These are phyloP conservation scores for Rhagium mordax DNA, from an alignment of 2,888 invertebrate species.

Conservation along the genomic window DNA sequence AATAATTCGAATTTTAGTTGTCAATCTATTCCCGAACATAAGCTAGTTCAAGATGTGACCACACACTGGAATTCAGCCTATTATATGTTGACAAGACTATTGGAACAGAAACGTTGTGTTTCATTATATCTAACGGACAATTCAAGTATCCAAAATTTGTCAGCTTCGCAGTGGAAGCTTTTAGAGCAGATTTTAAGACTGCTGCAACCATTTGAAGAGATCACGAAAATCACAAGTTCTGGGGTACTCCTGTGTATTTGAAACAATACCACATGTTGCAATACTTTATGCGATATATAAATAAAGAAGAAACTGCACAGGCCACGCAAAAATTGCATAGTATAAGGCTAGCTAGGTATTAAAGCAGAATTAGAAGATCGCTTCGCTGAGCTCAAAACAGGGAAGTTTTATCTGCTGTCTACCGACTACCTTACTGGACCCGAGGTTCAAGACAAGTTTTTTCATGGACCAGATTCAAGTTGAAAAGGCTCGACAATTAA, in stretches of 20 bases:
- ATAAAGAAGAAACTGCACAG: background rate
- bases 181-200: background rate
- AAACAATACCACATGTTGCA: background rate
- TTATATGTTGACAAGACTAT: background rate
- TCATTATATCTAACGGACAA: background rate
- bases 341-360: background rate
- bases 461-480: background rate
- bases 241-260: background rate
- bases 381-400: background rate
- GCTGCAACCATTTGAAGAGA: background rate
- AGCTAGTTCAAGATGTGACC: background rate
- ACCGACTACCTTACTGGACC: background rate
- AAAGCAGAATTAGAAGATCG: background rate
- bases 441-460: background rate
- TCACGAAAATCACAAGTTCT: background rate
- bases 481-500: background rate
- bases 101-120: background rate
- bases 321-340: background rate
- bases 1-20: no score
- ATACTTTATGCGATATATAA: background rate
- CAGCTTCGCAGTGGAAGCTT: background rate
- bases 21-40: background rate
- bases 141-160: background rate
- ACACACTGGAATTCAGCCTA: background rate
- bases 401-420: no score